phyloP scores from a whole-genome alignment of 2,797 vertebrate species.

The Poecilia gillii region DNA sequence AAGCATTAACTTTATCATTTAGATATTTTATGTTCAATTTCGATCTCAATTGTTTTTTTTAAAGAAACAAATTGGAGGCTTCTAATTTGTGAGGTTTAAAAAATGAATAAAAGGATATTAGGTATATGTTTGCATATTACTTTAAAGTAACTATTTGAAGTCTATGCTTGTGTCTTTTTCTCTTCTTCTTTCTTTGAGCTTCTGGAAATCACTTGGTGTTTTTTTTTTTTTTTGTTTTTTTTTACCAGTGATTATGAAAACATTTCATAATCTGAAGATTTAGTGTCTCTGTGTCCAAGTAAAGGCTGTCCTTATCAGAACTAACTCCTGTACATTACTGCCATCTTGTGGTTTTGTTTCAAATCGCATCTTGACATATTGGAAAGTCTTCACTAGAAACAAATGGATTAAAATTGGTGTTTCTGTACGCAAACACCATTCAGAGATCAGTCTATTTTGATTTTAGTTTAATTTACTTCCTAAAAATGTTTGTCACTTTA shows the following conservation, averaged over 20 bases:
- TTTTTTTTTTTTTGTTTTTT: too few species aligned
- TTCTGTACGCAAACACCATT: neutral
- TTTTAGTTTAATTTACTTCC: neutral
- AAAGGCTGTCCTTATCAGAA: neutral
- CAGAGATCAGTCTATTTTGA: neutral
- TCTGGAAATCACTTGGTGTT: neutral
- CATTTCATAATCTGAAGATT: neutral
- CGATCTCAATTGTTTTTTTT: neutral
- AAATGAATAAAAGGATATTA: too few species aligned
- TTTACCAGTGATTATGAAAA: neutral
- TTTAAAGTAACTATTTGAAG: neutral
- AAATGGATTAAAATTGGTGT: too few species aligned
- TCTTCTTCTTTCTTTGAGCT: neutral
- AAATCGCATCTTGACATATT: neutral
- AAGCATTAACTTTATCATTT: conserved; percentile 10
- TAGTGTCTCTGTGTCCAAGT: neutral
- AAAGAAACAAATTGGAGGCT: neutral
- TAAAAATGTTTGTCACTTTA: neutral
- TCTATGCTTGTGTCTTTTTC: neutral
- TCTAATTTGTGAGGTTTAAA: neutral
- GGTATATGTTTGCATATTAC: neutral
- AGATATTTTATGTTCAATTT: conserved; percentile 19
- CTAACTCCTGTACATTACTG: neutral
- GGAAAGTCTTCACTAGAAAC: conserved; percentile 11
- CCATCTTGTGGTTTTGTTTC: conserved; percentile 2